phyloP scores from a whole-genome alignment of 2,797 vertebrate genomes.

The Sebastes flavidus region DNA sequence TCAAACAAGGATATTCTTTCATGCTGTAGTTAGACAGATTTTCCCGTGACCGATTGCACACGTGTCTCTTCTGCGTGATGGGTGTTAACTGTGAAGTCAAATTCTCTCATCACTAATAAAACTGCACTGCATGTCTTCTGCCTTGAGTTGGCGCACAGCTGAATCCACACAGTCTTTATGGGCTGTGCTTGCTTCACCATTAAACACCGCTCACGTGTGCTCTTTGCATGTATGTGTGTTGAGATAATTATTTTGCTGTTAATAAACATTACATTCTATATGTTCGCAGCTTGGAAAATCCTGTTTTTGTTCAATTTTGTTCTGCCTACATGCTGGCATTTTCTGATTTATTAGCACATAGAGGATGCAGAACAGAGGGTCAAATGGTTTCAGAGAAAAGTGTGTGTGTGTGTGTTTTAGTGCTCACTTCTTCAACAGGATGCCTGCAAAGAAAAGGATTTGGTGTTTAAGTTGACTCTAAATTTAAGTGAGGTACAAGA shows the following conservation, averaged over 20 bases:
- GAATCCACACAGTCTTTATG: slow-evolving; percentile 45
- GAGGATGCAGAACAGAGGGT: not conserved
- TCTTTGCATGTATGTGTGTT: not conserved
- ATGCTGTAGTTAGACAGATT: not conserved
- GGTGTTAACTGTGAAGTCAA: slow-evolving; percentile 20
- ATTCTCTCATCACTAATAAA: slow-evolving; percentile 42
- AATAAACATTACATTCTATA: not conserved
- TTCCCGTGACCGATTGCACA: not conserved
- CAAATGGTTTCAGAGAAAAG: not conserved
- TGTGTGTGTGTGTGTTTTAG: not conserved
- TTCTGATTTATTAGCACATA: not conserved
- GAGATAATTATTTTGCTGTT: not conserved
- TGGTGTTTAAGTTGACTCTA: not conserved
- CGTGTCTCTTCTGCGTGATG: slow-evolving; percentile 3
- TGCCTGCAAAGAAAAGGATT: not conserved
- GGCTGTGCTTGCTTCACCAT: slow-evolving; percentile 3
- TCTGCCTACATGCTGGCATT: not conserved
- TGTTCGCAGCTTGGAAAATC: not conserved
- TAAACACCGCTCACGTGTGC: slow-evolving; percentile 12
- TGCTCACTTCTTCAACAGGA: not conserved
- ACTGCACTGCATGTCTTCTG: slow-evolving; percentile 14
- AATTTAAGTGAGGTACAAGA: not conserved
- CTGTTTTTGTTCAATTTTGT: not conserved
- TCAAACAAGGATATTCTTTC: not conserved
- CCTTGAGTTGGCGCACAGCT: slow-evolving; percentile 30